A percentile compares a stretch with the other conserved stretches of the same genome.
Conservation (phyloP, 2,113 vertebrate species). For the Ascaphus truei region DNA sequence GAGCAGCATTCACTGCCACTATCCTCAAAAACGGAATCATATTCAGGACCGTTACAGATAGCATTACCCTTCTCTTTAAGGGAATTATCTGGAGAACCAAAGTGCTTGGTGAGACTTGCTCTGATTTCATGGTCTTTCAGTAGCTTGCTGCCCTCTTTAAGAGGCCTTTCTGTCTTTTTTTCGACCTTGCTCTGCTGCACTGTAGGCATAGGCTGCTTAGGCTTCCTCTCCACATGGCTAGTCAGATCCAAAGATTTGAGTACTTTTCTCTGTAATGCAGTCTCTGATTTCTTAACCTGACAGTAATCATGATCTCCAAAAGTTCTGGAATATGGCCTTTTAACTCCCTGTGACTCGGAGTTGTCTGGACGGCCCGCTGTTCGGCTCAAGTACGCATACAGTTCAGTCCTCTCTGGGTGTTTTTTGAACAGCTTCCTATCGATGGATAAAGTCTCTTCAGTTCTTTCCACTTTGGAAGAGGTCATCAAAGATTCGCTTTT, state of each 20-base stretch:
- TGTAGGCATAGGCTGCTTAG: constrained; percentile 52
- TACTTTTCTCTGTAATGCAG: constrained; percentile 63
- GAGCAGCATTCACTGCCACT: constrained; percentile 66
- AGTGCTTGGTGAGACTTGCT: constrained; percentile 76
- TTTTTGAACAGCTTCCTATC: constrained; percentile 65
- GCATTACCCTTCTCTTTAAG: constrained; percentile 56
- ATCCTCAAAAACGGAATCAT: constrained; percentile 66
- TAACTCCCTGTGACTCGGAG: constrained; percentile 53
- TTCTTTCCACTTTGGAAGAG: background rate
- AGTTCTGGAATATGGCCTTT: constrained; percentile 65
- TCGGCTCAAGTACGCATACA: constrained; percentile 83
- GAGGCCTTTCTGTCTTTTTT: constrained; percentile 40
- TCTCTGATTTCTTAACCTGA: constrained; percentile 69
- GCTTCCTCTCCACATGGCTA: constrained; percentile 45
- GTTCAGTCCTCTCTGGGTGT: constrained; percentile 85
- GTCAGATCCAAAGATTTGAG: constrained; percentile 64
- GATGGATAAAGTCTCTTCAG: constrained; percentile 44
- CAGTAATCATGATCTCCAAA: constrained; percentile 98
- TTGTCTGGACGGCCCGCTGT: constrained; percentile 50
- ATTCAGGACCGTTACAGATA: constrained; percentile 62
- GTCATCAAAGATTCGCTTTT: constrained; percentile 39
- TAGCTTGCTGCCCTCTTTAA: constrained; percentile 47
- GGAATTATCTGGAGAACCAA: constrained; percentile 66
- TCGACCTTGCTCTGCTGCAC: constrained; percentile 49
- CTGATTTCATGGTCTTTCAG: constrained; percentile 76